phyloP scores from a whole-genome alignment of 2,888 invertebrate genomes.

The Nephrotoma flavescens region DNA sequence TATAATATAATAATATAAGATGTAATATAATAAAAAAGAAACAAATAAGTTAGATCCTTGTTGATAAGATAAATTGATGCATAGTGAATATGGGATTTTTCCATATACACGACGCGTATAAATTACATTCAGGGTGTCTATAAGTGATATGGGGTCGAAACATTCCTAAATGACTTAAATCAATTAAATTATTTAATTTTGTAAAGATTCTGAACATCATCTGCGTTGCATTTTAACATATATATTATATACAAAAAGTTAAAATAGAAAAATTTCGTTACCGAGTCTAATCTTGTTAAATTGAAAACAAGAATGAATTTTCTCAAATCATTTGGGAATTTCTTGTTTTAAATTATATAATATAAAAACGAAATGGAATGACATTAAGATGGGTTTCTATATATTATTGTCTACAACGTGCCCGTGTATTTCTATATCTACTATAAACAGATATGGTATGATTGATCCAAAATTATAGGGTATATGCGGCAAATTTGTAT shows the following conservation, averaged over 20 bases:
- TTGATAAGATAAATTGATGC: background rate
- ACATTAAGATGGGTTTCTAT: background rate
- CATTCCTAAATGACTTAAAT: background rate
- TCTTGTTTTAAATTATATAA: background rate
- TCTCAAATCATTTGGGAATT: background rate
- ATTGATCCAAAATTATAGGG: background rate
- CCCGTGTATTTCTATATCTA: background rate
- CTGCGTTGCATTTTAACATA: background rate
- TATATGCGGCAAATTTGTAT: background rate
- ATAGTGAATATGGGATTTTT: background rate
- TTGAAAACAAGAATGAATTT: background rate
- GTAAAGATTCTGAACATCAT: background rate
- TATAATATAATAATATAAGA: background rate
- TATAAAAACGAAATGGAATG: background rate
- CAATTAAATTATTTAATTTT: background rate
- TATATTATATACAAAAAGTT: background rate
- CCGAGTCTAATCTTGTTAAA: background rate
- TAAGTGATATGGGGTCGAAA: background rate
- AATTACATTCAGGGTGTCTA: background rate
- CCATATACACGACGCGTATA: background rate
- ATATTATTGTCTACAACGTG: background rate
- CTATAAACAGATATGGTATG: background rate
- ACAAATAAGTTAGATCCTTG: background rate
- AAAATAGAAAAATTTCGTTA: background rate
- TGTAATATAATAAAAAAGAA: background rate